Evolutionary conservation across 2,113 vertebrate genomes (phyloP), one percentile per base, ranked within the genome.

Genomic region (Apaloderma vittatum): DNA sequence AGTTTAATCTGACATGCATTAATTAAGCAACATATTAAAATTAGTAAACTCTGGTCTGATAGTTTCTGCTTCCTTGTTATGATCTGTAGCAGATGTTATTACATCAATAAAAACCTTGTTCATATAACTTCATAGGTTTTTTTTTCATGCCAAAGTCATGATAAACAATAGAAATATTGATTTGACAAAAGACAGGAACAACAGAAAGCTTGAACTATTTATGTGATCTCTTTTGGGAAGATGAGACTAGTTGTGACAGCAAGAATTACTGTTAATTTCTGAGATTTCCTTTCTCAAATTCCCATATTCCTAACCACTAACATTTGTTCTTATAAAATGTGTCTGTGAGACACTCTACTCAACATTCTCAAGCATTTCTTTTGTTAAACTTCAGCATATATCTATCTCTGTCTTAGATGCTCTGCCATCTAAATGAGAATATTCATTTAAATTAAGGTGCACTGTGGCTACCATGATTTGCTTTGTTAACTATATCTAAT

Each of bases 391-490:
- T 80, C 3, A 16, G 32, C 7, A 48, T 24, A 8, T 16, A 45
- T 52, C 4, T 55, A 12, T 49, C 22, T 11, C 7, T 43, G 2
- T 48, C 17, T 52, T 49, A 73, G 10, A 2, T 73, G 6, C 2
- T 93, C 40, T 81, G 12, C 23, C 18, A 24, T 14, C n/a, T 88
- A 40, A 72, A 73, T 61, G n/a, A 32, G 15, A 85, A 49, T 30
- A 65, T n/a, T 27, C 0, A 49, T 45, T 80, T 54, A 58, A 91
- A 77, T 36, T 49, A 79, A 32, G 26, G 9, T 62, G 2, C 7
- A 36, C 3, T 1, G 0, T 37, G 88, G 23, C 34, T 68, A 22
- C 20, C 3, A 43, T 1, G 1, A 15, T 59, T 40, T 40, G 4
- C 23, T 70, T 4, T 43, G 67, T 68, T 55, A 86, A 75, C 34